Evolutionary conservation across 2,113 vertebrate species (phyloP), one percentile per base, ranked within the genome.

Genomic region (Zosterops lateralis): DNA sequence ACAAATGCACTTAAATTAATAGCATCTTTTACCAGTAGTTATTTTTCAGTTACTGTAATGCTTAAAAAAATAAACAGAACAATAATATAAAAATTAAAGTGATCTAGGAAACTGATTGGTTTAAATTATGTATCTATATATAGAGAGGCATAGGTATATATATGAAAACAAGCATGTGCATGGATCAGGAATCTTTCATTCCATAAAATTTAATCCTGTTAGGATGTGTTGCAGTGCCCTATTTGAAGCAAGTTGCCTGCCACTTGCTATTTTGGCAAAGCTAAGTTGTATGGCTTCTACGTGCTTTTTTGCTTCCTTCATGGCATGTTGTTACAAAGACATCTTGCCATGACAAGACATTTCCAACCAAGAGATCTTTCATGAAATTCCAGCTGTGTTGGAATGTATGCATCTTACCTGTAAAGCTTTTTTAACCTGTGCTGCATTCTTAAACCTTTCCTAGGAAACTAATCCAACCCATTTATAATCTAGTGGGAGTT

Each of bases 1-100:
- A 89, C 86, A 92, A 97, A 98, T 95, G 96, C 94, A 96, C 97
- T 98, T 96, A 97, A 94, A 96, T 97, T 97, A 97, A 98, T 97
- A 97, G 89, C 95, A 95, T 96, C 92, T 97, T 97, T 97, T 96
- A 96, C 94, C 89, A 96, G 94, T 85, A 96, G 88, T 93, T 96
- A 97, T 88, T 97, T 98, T 97, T 97, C 96, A 98, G 97, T 98
- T 97, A 96, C 90, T 83, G 67, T 96, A 96, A 97, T 97, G 96
- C 65, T 95, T 95, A 78, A 96, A 96, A 94, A 96, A 96, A 96
- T 96, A 96, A 97, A 95, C 87, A 94, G 86, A 87, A 50, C 45
- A 90, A 42, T 94, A 84, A 96, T 85, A 82, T 58, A 65, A 89
- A 97, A 97, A 91, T 92, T 57, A 84, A 94, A 96, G 50, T 34